phyloP scores from a whole-genome alignment of 2,113 vertebrate genomes.

The Acanthisitta chloris region DNA sequence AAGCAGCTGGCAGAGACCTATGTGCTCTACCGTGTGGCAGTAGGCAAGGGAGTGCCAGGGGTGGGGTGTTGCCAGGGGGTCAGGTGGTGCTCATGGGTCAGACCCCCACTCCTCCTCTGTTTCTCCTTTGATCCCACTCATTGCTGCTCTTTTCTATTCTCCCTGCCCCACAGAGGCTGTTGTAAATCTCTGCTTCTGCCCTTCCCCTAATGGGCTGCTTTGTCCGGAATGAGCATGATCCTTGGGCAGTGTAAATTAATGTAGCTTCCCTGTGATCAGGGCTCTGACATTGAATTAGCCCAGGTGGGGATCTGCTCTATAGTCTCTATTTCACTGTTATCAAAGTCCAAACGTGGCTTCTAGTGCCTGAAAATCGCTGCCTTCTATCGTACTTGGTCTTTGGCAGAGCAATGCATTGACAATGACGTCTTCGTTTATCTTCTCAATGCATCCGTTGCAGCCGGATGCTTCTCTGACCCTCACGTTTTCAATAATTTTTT shows the following conservation, averaged over 20 bases:
- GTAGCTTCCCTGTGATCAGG: neutral
- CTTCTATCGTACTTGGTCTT: conserved; percentile 10
- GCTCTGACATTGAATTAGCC: neutral
- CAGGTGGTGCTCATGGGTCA: neutral
- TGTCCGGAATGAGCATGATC: neutral
- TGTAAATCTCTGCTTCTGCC: neutral
- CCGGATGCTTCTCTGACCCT: conserved; percentile 55
- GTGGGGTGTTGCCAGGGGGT: neutral
- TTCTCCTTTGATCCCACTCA: neutral
- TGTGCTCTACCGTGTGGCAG: neutral
- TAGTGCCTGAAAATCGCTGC: neutral
- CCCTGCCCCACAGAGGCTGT: neutral
- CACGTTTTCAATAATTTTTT: conserved; percentile 56
- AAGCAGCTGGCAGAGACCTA: neutral
- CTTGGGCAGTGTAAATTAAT: neutral
- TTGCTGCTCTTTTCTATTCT: neutral
- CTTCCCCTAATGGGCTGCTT: neutral
- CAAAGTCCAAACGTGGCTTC: neutral
- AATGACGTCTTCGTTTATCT: conserved; percentile 47
- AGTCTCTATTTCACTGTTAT: conserved; percentile 17
- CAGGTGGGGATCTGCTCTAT: neutral
- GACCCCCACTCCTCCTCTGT: neutral
- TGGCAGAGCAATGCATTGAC: conserved; percentile 6
- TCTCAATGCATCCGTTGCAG: conserved; percentile 20
- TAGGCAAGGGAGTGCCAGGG: neutral